Evolutionary conservation across 2,888 invertebrate species (phyloP).

Genomic region (Tortrix viridana): DNA sequence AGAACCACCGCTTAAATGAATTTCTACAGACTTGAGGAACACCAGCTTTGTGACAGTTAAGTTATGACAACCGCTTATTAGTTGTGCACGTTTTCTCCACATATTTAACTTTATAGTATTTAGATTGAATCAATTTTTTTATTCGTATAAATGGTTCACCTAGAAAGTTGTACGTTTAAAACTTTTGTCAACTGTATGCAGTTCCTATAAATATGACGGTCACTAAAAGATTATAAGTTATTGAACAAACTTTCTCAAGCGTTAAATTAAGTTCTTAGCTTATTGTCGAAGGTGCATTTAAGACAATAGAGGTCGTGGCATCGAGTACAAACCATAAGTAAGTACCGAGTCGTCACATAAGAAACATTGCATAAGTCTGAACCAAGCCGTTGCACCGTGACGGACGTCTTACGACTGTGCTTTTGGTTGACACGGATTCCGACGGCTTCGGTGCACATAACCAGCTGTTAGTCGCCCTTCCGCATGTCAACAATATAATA

Average conservation of each 20-base stretch:
- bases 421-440: conserved; percentile 33
- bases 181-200: too few relatives aligned
- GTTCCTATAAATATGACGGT: too few relatives aligned
- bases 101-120: too few relatives aligned
- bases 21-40: conserved; percentile 51
- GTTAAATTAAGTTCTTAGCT: not conserved
- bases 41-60: conserved; percentile 47
- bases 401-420: conserved; percentile 30
- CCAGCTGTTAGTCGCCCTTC: conserved; percentile 47
- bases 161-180: too few relatives aligned
- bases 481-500: conserved; percentile 48
- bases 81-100: not conserved
- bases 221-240: too few relatives aligned
- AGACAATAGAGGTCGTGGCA: conserved; percentile 21
- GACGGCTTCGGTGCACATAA: conserved; percentile 6
- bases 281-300: conserved; percentile 9
- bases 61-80: conserved; percentile 17
- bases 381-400: conserved; percentile 25
- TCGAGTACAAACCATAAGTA: conserved; percentile 3
- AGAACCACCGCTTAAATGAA: conserved; percentile 56
- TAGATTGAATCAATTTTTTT: not conserved
- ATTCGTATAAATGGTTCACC: not conserved
- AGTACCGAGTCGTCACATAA: conserved; percentile 31
- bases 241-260: too few relatives aligned
- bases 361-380: conserved; percentile 31